Base-by-base conservation (phyloP, 2,888 invertebrate genomes). In the Tetheella fluctuosa region DNA sequence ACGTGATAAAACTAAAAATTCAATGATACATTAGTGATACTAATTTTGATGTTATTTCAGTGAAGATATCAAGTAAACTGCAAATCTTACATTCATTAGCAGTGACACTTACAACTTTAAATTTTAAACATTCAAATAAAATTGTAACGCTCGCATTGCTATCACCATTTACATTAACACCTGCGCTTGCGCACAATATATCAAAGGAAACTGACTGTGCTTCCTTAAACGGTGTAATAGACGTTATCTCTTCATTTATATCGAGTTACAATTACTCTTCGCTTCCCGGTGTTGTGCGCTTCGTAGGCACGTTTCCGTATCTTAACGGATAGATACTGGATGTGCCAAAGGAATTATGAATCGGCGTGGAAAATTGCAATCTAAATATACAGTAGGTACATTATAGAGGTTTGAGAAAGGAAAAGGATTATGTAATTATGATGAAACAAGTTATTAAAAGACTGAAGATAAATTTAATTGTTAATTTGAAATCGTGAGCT, bases 191-290 rank as follows among this genome's bases (percentile, higher is more conserved):
- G 67, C 61, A 64, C 62, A 72, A 80, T 80, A 78, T 77, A 79
- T 81, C 74, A 79, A 79, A 76, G 72, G 66, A 68, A 69, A 73
- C 70, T 70, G 48, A 81, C 81, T 81, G 80, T 78, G 84, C 85
- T 90, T 90, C 88, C 89, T 89, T 79, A 82, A 83, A 77, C 84
- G 79, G 83, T 80, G 83, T 82, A 87, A 87, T 84, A 74, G 83
- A 81, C 81, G 81, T 86, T 89, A 90, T 90, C 89, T 87, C 79
- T 85, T 83, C 82, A 86, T 85, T 87, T 86, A 86, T 86, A 88
- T 88, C 85, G 79, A 83, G 81, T 83, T 86, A 86, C 86, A 87
- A 89, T 88, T 86, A 88, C 82, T 79, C 72, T 77, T 71, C 64
- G 79, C 85, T 89, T 89, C 86, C 88, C 79, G 78, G 76, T 83